These are phyloP conservation scores for Megalurothrips usitatus DNA, from an alignment of 2,888 invertebrate genomes.

Conservation along the genomic window DNA sequence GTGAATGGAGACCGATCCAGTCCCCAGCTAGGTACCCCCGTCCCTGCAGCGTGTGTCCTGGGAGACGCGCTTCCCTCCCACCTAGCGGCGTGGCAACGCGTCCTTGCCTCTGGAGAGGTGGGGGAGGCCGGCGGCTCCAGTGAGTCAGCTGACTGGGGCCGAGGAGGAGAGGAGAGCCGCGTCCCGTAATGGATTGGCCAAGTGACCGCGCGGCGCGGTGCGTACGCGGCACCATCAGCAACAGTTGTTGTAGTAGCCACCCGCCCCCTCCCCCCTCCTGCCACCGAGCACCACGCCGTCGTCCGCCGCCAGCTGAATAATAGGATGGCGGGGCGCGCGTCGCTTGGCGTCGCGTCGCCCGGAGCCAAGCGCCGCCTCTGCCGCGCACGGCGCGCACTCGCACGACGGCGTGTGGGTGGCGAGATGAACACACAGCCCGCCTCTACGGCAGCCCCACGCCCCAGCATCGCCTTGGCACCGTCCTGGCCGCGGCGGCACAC, in stretches of 20 bases:
- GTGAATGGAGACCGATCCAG: too few relatives aligned
- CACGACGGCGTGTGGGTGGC: neutral
- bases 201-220: neutral
- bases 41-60: too few relatives aligned
- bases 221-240: neutral
- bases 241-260: neutral
- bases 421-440: neutral
- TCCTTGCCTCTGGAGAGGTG: neutral
- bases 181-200: neutral
- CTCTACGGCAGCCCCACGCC: neutral
- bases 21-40: too few relatives aligned
- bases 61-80: neutral
- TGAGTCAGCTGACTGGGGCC: conserved; percentile 2
- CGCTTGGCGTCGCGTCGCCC: conserved; percentile 1
- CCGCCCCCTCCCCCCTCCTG: neutral
- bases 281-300: neutral
- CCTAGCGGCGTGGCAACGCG: neutral
- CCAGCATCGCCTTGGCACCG: conserved; percentile 10
- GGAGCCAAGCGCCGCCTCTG: neutral
- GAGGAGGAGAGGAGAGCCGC: neutral
- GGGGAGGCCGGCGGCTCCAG: neutral
- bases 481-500: neutral
- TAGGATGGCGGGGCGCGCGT: neutral
- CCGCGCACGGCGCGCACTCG: neutral
- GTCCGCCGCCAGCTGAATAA: conserved; percentile 13